Base-by-base conservation (phyloP, 2,113 vertebrate genomes). In the Aptenodytes patagonicus region DNA sequence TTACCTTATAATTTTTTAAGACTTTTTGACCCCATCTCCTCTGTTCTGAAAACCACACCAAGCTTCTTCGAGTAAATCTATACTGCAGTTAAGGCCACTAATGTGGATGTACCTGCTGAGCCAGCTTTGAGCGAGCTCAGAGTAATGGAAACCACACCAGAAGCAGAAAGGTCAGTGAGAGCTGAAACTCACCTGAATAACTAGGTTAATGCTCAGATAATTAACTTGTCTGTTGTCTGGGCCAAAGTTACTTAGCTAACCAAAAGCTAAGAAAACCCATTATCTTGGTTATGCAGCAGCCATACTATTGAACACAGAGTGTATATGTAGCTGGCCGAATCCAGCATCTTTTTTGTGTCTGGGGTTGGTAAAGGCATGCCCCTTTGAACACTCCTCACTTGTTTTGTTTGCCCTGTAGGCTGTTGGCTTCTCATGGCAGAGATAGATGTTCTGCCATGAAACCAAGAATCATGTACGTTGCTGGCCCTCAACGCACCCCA, bases 251-350 rank as follows among this genome's bases (percentile, higher is more conserved):
- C 57, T 60, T 20, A 49, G 49, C 13, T 46, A 85, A 73, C 25
- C 36, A 90, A 91, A 94, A 90, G 10, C 38, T 75, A 72, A 94
- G 47, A 29, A 64, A 91, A 51, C 2, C 3, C 22, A 22, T 85
- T 76, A 60, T 32, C 55, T 62, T 79, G 29, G 40, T 62, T 87
- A 17, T 20, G 26, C 34, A 66, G 66, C 36, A 87, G 46, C 40
- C 38, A 51, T 8, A 28, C 26, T n/a, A 44, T 12, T 11, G 13
- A 71, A 31, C 18, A 32, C 0, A 1, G 29, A 10, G 4, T 4
- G 5, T 38, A 40, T 4, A 66, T 13, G 36, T 2, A 52, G 25
- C 38, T 52, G 42, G 49, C 34, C 42, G 15, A 57, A 66, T 49
- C 8, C 22, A 70, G 24, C 71, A 61, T 12, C 17, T 26, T 34